Conservation (phyloP, 2,888 invertebrate genomes). For the Eucera pruinosa region DNA sequence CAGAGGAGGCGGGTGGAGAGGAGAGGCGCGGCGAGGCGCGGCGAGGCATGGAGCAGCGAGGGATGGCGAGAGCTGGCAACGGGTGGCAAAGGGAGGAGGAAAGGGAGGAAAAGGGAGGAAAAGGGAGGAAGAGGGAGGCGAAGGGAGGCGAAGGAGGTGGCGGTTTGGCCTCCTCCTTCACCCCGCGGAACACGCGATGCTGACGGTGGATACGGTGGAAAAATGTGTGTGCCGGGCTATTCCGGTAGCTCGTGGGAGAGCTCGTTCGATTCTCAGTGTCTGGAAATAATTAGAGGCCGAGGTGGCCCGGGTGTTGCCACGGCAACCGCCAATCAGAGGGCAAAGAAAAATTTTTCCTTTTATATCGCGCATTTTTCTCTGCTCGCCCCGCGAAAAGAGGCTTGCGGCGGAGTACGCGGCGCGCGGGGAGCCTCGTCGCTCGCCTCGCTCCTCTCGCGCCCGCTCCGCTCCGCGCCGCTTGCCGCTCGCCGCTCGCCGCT, state of each 20-base stretch:
- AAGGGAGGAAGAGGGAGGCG: not conserved
- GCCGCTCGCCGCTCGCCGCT: slow-evolving; percentile 25
- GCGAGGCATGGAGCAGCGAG: not conserved
- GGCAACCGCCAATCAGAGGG: slow-evolving; percentile 84
- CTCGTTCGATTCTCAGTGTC: slow-evolving; percentile 85
- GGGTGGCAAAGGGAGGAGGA: not conserved
- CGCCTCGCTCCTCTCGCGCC: too few relatives aligned
- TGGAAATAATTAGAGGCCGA: slow-evolving; percentile 84
- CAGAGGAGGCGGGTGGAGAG: not conserved
- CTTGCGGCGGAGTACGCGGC: slow-evolving; percentile 38
- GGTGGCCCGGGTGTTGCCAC: slow-evolving; percentile 83
- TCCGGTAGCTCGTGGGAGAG: slow-evolving; percentile 77
- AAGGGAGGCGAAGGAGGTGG: slow-evolving; percentile 19
- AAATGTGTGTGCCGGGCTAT: slow-evolving; percentile 79
- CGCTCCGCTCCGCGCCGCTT: too few relatives aligned
- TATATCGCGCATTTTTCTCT: slow-evolving; percentile 77
- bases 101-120: not conserved
- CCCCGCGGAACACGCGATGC: slow-evolving; percentile 31
- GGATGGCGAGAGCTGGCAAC: not conserved
- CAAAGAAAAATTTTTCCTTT: slow-evolving; percentile 83
- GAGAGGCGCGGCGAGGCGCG: not conserved
- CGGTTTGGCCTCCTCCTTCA: slow-evolving; percentile 10
- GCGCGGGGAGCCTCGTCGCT: slow-evolving; percentile 24
- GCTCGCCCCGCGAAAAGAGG: slow-evolving; percentile 65
- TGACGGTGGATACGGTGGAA: slow-evolving; percentile 65